Evolutionary conservation across 2,797 vertebrate genomes (phyloP), one percentile per base, ranked within the genome.

Genomic region (Aldrovandia affinis): DNA sequence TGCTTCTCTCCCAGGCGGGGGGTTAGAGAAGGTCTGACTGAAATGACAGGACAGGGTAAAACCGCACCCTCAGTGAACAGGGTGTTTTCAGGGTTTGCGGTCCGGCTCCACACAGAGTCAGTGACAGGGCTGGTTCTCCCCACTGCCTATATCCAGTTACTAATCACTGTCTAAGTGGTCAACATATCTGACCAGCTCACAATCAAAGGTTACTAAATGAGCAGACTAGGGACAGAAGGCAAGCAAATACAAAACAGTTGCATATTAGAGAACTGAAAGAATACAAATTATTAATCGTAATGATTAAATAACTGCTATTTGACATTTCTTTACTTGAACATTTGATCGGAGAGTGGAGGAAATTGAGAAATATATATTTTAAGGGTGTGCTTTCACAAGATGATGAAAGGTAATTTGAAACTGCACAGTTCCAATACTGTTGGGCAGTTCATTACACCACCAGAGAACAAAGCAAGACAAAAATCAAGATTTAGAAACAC

Each of bases 1-100:
- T 77, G 42, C 39, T 77, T 77, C 42, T 8, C 39, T 77, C 73
- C 73, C 25, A n/a, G 42, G 39, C 42, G 2, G 42, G 73, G 42
- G 42, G 73, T 22, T 2, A 47, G 68, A 70, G 68, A 85, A 7
- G 78, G 82, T 78, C 73, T 87, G 81, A 88, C 89, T 89, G 80
- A 90, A 93, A 93, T 92, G 83, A 92, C 86, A 92, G 87, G 70
- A 61, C 89, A 84, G 84, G 57, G 80, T 90, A 89, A 93, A 93
- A 91, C 88, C 90, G 87, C n/a, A 59, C 81, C 83, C 47, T 83
- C 77, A 83, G 82, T 82, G 86, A 87, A 89, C 83, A 81, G 83
- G 83, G 84, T 88, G 83, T 88, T 86, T 83, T 87, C 86, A 85
- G 55, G 30, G 82, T 82, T 50, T 84, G 85, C 47, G 73, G 87